Conservation (phyloP, 2,113 vertebrate species). For the Chionodraco myersi region DNA sequence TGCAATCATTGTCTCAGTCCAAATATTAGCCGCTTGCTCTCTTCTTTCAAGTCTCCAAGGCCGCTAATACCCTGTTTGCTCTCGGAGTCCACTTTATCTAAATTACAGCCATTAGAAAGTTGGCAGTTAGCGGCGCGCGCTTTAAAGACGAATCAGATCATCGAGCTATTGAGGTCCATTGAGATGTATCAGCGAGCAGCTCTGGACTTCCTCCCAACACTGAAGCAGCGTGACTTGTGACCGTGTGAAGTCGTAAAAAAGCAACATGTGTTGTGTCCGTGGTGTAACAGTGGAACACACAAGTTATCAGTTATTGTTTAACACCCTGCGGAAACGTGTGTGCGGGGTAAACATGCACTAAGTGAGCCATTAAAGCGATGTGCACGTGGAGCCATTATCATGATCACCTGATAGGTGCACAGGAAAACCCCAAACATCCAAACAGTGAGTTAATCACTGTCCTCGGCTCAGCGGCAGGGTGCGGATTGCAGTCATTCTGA, state of each 20-base stretch:
- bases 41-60: slow-evolving; percentile 81
- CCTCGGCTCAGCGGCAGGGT: neutral
- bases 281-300: slow-evolving; percentile 26
- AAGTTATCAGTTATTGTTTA: slow-evolving; percentile 45
- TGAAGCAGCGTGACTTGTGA: neutral
- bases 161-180: slow-evolving; percentile 10
- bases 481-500: slow-evolving; percentile 5
- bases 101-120: slow-evolving; percentile 75
- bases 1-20: slow-evolving; percentile 84
- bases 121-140: slow-evolving; percentile 30
- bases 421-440: slow-evolving; percentile 54
- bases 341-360: neutral
- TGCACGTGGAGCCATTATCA: slow-evolving; percentile 19
- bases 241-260: neutral
- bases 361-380: slow-evolving; percentile 39
- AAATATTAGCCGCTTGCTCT: slow-evolving; percentile 81
- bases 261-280: neutral
- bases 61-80: slow-evolving; percentile 62
- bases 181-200: neutral
- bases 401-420: slow-evolving; percentile 15
- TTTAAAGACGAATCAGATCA: slow-evolving; percentile 26
- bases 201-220: neutral
- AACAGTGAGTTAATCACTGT: slow-evolving; percentile 60
- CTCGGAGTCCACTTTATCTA: slow-evolving; percentile 65
- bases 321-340: slow-evolving; percentile 33